phyloP scores from a whole-genome alignment of 2,888 invertebrate species.

The Megamerina dolium region DNA sequence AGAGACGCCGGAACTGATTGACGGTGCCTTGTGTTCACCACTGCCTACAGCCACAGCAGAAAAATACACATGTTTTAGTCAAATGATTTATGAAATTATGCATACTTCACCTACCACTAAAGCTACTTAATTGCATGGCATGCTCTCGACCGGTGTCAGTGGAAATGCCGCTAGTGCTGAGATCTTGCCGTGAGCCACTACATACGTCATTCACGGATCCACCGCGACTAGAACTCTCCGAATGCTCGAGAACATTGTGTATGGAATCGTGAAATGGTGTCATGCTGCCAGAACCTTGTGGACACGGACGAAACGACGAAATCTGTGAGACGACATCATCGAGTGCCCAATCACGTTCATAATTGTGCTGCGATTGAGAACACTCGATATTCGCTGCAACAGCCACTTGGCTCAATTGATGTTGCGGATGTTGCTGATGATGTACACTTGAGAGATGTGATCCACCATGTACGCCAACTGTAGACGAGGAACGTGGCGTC shows the following conservation, averaged over 20 bases:
- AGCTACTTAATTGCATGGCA: constrained; percentile 39
- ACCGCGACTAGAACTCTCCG: constrained; percentile 42
- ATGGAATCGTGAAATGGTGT: constrained; percentile 49
- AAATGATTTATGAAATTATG: background rate
- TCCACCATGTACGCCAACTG: too few relatives aligned
- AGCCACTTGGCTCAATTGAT: constrained; percentile 37
- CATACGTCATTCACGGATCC: constrained; percentile 44
- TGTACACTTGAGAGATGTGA: constrained; percentile 7
- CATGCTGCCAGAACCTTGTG: constrained; percentile 50
- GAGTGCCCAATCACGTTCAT: constrained; percentile 48
- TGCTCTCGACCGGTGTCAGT: constrained; percentile 39
- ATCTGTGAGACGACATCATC: constrained; percentile 50
- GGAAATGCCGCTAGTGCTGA: constrained; percentile 42
- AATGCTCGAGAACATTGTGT: constrained; percentile 48
- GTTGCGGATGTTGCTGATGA: constrained; percentile 31
- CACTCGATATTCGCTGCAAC: constrained; percentile 62
- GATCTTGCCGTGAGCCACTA: constrained; percentile 45
- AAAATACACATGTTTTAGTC: constrained; percentile 8
- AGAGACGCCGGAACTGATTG: constrained; percentile 42
- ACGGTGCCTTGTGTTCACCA: constrained; percentile 42
- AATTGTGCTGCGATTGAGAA: constrained; percentile 50
- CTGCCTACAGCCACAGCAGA: constrained; percentile 29
- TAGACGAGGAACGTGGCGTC: constrained; percentile 7
- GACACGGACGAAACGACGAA: constrained; percentile 49
- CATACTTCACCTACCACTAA: constrained; percentile 35